Conservation (phyloP, 30 jellyfish, hydroid and myxozoan genomes). For the Clytia hemisphaerica region DNA sequence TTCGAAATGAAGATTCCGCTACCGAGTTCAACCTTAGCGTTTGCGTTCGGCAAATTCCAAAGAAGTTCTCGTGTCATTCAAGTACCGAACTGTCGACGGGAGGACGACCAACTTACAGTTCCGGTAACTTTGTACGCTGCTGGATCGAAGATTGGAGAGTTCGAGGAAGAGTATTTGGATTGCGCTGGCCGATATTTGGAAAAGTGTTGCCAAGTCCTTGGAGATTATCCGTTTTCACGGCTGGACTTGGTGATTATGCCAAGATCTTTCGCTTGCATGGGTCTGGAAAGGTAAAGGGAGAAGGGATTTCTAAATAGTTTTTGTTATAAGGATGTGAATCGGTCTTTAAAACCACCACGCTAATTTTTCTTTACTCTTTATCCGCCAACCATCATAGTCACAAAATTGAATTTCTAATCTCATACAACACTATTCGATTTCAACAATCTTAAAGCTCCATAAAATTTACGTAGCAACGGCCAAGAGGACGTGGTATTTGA, state of each 20-base stretch:
- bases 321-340: background rate
- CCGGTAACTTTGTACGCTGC: conserved; percentile 56
- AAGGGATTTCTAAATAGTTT: background rate
- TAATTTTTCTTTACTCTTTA: background rate
- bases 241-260: conserved; percentile 85
- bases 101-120: too few species aligned
- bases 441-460: too few species aligned
- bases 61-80: conserved; percentile 7
- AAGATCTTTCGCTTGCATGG: conserved; percentile 77
- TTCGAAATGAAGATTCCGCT: conserved; percentile 71
- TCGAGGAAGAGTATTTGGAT: conserved; percentile 44
- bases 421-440: too few species aligned
- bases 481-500: too few species aligned
- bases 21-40: conserved; percentile 74
- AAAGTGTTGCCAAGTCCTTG: conserved; percentile 48
- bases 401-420: too few species aligned
- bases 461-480: too few species aligned
- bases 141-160: conserved; percentile 24
- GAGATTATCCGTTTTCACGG: conserved; percentile 69
- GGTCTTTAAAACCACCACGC: background rate
- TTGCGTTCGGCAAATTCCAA: conserved; percentile 41
- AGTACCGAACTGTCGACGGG: conserved; percentile 19
- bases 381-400: too few species aligned
- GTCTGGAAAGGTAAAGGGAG: conserved; percentile 64
- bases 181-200: conserved; percentile 37